Evolutionary conservation across 2,888 invertebrate species (phyloP).

Genomic region (Leptinotarsa peninsularis): DNA sequence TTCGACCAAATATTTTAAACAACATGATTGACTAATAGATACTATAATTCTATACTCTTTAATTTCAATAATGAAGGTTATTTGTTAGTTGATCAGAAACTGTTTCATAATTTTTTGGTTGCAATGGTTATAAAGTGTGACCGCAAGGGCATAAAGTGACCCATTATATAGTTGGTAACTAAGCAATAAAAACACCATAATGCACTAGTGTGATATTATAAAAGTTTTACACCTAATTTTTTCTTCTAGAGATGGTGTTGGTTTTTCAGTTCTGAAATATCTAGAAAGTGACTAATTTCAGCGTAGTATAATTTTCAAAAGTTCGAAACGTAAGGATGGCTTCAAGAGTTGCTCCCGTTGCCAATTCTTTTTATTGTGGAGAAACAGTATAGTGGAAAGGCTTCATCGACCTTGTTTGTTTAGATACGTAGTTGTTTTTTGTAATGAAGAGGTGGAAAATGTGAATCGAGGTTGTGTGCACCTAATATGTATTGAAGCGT

Average conservation of each 20-base stretch:
- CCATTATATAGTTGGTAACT: no score
- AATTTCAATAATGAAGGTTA: not conserved
- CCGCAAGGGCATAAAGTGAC: no score
- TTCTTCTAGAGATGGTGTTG: no score
- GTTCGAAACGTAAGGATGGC: not conserved
- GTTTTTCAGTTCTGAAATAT: not conserved
- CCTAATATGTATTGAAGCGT: no score
- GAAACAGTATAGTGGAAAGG: not conserved
- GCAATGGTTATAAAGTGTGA: no score
- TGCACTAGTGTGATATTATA: no score
- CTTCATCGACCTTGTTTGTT: slow-evolving; percentile 7
- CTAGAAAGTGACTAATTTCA: not conserved
- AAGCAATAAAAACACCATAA: no score
- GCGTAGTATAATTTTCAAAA: not conserved
- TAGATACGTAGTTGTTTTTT: not conserved
- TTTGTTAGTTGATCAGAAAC: not conserved
- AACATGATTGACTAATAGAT: no score
- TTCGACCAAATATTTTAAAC: no score
- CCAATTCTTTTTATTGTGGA: slow-evolving; percentile 4
- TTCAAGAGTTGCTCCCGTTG: not conserved
- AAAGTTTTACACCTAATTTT: no score
- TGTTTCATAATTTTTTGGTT: no score
- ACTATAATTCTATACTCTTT: not conserved
- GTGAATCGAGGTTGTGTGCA: not conserved
- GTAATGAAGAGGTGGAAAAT: no score